These are phyloP conservation scores for Linnaemya tessellans DNA, from an alignment of 2,888 invertebrate species.

Conservation along the genomic window DNA sequence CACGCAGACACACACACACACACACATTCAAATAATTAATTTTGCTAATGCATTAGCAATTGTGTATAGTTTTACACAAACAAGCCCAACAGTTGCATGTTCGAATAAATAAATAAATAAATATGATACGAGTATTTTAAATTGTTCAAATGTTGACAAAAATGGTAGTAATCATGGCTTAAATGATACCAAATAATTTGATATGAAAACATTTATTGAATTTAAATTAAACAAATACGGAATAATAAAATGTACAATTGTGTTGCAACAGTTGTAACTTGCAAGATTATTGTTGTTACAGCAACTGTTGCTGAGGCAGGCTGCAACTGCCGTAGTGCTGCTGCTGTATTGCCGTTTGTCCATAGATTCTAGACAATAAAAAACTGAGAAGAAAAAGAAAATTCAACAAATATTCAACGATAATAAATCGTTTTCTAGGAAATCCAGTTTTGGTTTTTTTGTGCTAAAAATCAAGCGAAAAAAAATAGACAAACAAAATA, in stretches of 20 bases:
- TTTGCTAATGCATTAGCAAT: slow-evolving; percentile 42
- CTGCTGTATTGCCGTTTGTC: not conserved
- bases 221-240: slow-evolving; percentile 71
- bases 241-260: slow-evolving; percentile 52
- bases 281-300: slow-evolving; percentile 14
- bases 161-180: slow-evolving; percentile 58
- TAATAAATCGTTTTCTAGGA: slow-evolving; percentile 74
- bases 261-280: slow-evolving; percentile 22
- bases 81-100: not conserved
- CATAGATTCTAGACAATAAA: slow-evolving; percentile 35
- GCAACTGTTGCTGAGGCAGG: slow-evolving; percentile 15
- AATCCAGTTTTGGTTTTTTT: slow-evolving; percentile 75
- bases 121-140: slow-evolving; percentile 18
- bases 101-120: slow-evolving; percentile 27
- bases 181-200: slow-evolving; percentile 71
- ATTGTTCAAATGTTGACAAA: slow-evolving; percentile 45
- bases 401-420: slow-evolving; percentile 68
- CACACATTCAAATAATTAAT: slow-evolving; percentile 26
- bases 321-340: not conserved
- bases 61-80: not conserved
- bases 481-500: slow-evolving; percentile 32
- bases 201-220: slow-evolving; percentile 69
- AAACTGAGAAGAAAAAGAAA: slow-evolving; percentile 30
- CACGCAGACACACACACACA: slow-evolving; percentile 16
- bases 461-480: slow-evolving; percentile 64